phyloP scores from a whole-genome alignment of 1,140 invertebrate genomes.

The Tetramorium simillimum region DNA sequence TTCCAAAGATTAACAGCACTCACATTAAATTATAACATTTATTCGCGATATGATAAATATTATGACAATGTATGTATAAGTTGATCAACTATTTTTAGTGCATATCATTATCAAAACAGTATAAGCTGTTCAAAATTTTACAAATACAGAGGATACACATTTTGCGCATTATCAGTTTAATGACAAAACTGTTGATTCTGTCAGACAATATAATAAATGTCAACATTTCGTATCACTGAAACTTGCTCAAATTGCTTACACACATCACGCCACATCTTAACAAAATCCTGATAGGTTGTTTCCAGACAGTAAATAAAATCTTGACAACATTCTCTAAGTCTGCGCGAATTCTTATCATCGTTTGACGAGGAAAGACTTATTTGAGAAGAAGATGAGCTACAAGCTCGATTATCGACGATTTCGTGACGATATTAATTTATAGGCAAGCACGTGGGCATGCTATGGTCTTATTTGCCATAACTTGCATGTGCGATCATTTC shows the following conservation, averaged over 20 bases:
- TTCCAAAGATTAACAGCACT: neutral
- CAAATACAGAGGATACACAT: neutral
- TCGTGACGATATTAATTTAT: conserved; percentile 72
- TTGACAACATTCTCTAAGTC: neutral
- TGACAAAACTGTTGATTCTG: conserved; percentile 1
- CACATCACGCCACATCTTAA: conserved; percentile 16
- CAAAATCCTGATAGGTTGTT: neutral
- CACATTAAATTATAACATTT: neutral
- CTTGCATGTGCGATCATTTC: conserved; percentile 3
- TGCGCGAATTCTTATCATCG: neutral
- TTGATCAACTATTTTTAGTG: neutral
- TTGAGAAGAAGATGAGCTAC: neutral
- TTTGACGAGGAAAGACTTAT: neutral
- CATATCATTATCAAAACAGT: neutral
- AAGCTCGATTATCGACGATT: conserved; percentile 34
- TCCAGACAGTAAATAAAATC: conserved; percentile 36
- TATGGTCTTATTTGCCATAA: conserved; percentile 11
- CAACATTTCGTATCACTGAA: neutral
- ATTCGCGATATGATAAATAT: neutral
- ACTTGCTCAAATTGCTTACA: neutral
- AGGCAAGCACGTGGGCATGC: conserved; percentile 33
- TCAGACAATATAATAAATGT: neutral
- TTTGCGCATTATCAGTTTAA: conserved; percentile 10
- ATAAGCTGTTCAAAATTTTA: neutral
- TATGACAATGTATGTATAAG: neutral